These are phyloP conservation scores for Remorina albescens DNA, from an alignment of 2,797 vertebrate species.

Conservation along the genomic window DNA sequence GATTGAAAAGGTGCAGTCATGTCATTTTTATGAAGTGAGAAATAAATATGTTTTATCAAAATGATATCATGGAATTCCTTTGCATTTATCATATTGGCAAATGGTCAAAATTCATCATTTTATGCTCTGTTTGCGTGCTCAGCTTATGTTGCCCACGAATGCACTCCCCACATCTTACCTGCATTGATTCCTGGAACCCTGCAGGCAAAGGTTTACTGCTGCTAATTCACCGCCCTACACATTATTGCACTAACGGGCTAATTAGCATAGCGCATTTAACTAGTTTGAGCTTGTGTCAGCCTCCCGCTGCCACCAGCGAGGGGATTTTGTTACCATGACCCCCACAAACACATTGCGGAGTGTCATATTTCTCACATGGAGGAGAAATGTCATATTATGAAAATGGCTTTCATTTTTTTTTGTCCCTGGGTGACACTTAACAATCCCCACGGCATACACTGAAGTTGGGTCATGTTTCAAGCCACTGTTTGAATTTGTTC, in stretches of 20 bases:
- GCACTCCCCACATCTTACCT: not conserved
- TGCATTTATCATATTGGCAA: not conserved
- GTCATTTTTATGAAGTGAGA: conserved; percentile 68
- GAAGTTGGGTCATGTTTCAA: conserved; percentile 46
- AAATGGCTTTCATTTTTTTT: conserved; percentile 36
- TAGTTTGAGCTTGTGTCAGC: conserved; percentile 40
- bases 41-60: conserved; percentile 77
- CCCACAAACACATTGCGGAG: conserved; percentile 55
- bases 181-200: conserved; percentile 19
- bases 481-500: conserved; percentile 14
- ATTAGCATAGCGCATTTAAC: conserved; percentile 61
- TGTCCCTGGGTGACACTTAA: conserved; percentile 48
- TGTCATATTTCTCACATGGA: conserved; percentile 57
- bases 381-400: conserved; percentile 37
- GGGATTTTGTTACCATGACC: conserved; percentile 68
- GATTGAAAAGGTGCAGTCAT: conserved; percentile 34
- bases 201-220: conserved; percentile 36
- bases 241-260: conserved; percentile 48
- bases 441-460: not conserved
- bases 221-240: conserved; percentile 50
- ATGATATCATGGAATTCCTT: conserved; percentile 10
- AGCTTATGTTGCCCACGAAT: conserved; percentile 2
- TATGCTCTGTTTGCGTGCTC: not conserved
- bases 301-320: conserved; percentile 28
- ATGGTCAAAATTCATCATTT: not conserved